Evolutionary conservation across 1,140 invertebrate genomes (phyloP), one percentile per base, ranked within the genome.

Genomic region (Drosophila cardini): DNA sequence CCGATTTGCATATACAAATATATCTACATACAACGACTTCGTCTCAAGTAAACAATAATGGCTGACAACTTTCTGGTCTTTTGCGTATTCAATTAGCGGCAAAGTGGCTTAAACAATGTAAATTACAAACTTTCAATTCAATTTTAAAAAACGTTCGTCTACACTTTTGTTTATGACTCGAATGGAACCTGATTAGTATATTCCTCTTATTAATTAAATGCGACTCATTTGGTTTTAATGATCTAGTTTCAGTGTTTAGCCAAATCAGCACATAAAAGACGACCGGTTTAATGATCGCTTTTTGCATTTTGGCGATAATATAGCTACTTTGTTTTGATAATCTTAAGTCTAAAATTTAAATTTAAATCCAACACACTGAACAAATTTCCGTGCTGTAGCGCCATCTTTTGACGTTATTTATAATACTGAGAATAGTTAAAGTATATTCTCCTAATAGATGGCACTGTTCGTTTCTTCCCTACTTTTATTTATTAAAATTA

Each of bases 41-140:
- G 26, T 50, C 42, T 46, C 42, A 45, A 62, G 63, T 45, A 75
- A 83, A 75, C 45, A 76, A 63, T 60, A 79, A 71, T 65, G 72
- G 60, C 55, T 48, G 60, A 34, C 69, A 67, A 55, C 32, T 65
- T 69, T 77, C 48, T 34, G 26, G 48, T 30, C 30, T 57, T 58
- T 80, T 76, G 55, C 55, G 21, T 21, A 58, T 76, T 80, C 78
- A 81, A 81, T 80, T 77, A 80, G 45, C 46, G 16, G 8, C 2
- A 32, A 40, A 57, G 9, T 38, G 34, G 11, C 13, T 26, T 0
- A 16, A 10, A 50, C 43, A n/a, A 46, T 26, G 30, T 18, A 46
- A 50, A 50, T 30, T 13, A 57, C 34, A 26, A 34, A 26, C 32
- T 8, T 42, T 13, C 16, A 56, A 26, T 16, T 3, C 11, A 32